These are phyloP conservation scores for Cephus pygmeus DNA, from an alignment of 2,888 invertebrate genomes.

Conservation along the genomic window DNA sequence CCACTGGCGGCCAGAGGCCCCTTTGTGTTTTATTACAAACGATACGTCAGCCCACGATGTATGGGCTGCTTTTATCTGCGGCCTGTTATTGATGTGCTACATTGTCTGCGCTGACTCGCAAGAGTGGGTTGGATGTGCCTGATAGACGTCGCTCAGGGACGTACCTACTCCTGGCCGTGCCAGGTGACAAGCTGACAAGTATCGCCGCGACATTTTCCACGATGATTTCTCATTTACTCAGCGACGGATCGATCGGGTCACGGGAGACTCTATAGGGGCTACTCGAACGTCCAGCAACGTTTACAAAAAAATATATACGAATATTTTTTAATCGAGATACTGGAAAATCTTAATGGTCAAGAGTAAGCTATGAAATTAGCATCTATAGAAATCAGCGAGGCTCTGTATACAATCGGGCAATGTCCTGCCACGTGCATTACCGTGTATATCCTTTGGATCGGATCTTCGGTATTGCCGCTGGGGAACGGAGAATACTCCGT, in stretches of 20 bases:
- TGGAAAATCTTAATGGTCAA: neutral
- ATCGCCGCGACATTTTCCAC: neutral
- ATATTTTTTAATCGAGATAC: neutral
- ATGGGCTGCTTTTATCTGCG: slow-evolving; percentile 62
- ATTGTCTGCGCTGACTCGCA: slow-evolving; percentile 61
- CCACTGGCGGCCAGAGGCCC: slow-evolving; percentile 54
- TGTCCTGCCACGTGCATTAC: neutral
- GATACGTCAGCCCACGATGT: slow-evolving; percentile 63
- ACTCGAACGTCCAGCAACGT: neutral
- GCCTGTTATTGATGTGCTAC: slow-evolving; percentile 64
- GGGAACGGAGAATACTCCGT: no score
- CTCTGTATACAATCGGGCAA: neutral
- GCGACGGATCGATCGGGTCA: neutral
- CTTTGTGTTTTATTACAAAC: slow-evolving; percentile 66
- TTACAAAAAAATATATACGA: neutral
- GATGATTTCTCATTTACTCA: neutral
- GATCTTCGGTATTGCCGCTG: neutral
- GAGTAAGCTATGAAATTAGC: neutral
- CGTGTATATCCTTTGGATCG: neutral
- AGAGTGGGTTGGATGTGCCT: slow-evolving; percentile 47
- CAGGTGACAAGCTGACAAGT: neutral
- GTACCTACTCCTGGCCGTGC: neutral
- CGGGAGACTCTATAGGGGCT: neutral
- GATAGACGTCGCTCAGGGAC: slow-evolving; percentile 47
- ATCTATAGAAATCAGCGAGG: neutral